These are phyloP conservation scores for Drosophila diplacantha DNA, from an alignment of 2,888 invertebrate species.

Conservation along the genomic window DNA sequence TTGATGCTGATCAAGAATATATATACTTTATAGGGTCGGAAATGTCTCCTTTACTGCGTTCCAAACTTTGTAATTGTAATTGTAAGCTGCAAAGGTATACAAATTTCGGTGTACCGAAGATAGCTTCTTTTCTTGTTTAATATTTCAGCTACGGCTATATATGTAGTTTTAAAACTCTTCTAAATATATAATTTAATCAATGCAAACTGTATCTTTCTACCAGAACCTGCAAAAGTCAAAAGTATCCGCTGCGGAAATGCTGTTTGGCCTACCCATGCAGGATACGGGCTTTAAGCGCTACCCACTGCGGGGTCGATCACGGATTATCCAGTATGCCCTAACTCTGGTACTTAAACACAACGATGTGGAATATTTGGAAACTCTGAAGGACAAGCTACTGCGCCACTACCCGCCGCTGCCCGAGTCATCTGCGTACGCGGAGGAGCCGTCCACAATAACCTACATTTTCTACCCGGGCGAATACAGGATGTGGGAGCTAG, in stretches of 20 bases:
- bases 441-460: constrained; percentile 76
- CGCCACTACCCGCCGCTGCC: constrained; percentile 85
- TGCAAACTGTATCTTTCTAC: constrained; percentile 5
- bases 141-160: background rate
- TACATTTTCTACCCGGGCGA: constrained; percentile 93
- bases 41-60: too few relatives aligned
- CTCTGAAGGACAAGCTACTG: constrained; percentile 84
- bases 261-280: constrained; percentile 93
- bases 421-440: constrained; percentile 26
- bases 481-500: constrained; percentile 89
- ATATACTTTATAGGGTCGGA: too few relatives aligned
- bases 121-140: background rate
- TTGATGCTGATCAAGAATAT: too few relatives aligned
- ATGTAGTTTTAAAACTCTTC: background rate
- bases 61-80: too few relatives aligned
- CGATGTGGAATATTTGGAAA: constrained; percentile 87
- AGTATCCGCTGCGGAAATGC: constrained; percentile 90
- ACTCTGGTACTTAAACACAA: constrained; percentile 90
- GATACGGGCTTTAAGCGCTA: constrained; percentile 94
- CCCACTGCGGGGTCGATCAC: constrained; percentile 88
- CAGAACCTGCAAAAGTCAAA: constrained; percentile 90
- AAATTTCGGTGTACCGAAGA: too few relatives aligned
- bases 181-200: background rate
- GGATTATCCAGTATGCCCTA: constrained; percentile 92
- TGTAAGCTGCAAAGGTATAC: too few relatives aligned